phyloP scores from a whole-genome alignment of 2,888 invertebrate species.

The Lithophane leautieri region DNA sequence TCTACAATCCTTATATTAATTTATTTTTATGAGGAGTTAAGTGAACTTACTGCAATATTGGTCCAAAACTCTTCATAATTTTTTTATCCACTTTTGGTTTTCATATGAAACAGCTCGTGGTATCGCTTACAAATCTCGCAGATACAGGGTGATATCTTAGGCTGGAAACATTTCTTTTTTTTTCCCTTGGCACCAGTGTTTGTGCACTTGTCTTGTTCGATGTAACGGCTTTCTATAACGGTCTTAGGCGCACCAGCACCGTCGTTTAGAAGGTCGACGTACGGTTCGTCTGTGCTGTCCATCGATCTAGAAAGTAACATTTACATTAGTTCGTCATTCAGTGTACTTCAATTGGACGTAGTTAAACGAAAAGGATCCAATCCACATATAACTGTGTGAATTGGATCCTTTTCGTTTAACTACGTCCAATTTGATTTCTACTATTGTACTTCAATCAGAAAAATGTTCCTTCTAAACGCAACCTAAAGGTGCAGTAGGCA shows the following conservation, averaged over 20 bases:
- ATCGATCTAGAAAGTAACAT: slow-evolving; percentile 59
- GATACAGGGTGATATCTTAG: slow-evolving; percentile 75
- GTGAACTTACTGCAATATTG: slow-evolving; percentile 13
- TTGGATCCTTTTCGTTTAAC: too few relatives aligned
- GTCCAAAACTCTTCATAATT: not conserved
- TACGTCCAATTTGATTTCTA: not conserved
- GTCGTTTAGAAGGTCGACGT: slow-evolving; percentile 43
- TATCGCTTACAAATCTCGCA: slow-evolving; percentile 86
- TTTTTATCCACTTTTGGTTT: slow-evolving; percentile 36
- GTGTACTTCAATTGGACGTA: too few relatives aligned
- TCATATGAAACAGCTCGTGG: slow-evolving; percentile 82
- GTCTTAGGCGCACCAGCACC: slow-evolving; percentile 73
- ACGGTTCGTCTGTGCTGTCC: slow-evolving; percentile 54
- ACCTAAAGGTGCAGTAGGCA: not conserved
- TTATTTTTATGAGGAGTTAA: slow-evolving; percentile 24
- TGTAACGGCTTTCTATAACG: slow-evolving; percentile 81
- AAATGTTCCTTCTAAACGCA: not conserved
- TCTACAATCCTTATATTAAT: not conserved
- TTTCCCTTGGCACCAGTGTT: slow-evolving; percentile 34
- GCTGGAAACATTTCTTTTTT: slow-evolving; percentile 39
- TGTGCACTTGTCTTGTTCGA: slow-evolving; percentile 68
- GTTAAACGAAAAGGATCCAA: too few relatives aligned
- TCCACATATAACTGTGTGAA: too few relatives aligned
- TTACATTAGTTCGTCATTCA: not conserved
- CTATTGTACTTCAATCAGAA: not conserved